Evolutionary conservation across 2,797 vertebrate species (phyloP).

Genomic region (Lacerta agilis): DNA sequence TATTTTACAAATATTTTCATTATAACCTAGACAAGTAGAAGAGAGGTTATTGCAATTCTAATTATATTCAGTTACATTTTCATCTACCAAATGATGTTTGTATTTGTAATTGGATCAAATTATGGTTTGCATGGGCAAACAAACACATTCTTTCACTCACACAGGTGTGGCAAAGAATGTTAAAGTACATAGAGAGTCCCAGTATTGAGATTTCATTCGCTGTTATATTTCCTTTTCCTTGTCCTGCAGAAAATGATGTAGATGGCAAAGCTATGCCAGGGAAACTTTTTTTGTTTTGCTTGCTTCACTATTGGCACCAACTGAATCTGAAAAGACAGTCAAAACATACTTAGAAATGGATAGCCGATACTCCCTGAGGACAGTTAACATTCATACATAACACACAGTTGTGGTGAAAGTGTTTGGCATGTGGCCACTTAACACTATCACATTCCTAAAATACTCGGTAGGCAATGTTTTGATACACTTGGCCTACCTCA

Average conservation of each 20-base stretch:
- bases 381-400: constrained; percentile 38
- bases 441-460: constrained; percentile 49
- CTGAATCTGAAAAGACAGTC: constrained; percentile 40
- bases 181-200: not conserved
- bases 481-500: constrained; percentile 44
- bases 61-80: constrained; percentile 28
- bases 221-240: not conserved
- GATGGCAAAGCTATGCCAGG: not conserved
- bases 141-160: not conserved
- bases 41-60: not conserved
- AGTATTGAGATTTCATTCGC: not conserved
- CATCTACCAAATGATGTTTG: constrained; percentile 29
- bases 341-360: constrained; percentile 44
- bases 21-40: not conserved
- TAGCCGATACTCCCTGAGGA: constrained; percentile 55
- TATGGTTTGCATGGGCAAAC: not conserved
- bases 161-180: constrained; percentile 6
- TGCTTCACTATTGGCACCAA: constrained; percentile 36
- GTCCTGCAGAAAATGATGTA: not conserved
- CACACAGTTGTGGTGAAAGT: constrained; percentile 21
- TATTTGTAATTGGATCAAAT: constrained; percentile 14
- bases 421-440: constrained; percentile 48
- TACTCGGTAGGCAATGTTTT: constrained; percentile 29
- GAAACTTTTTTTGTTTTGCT: constrained; percentile 9
- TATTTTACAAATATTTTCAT: constrained; percentile 7